Evolutionary conservation across 30 jellyfish, hydroid and myxozoan genomes (phyloP).

Genomic region (Aurelia sp.): DNA sequence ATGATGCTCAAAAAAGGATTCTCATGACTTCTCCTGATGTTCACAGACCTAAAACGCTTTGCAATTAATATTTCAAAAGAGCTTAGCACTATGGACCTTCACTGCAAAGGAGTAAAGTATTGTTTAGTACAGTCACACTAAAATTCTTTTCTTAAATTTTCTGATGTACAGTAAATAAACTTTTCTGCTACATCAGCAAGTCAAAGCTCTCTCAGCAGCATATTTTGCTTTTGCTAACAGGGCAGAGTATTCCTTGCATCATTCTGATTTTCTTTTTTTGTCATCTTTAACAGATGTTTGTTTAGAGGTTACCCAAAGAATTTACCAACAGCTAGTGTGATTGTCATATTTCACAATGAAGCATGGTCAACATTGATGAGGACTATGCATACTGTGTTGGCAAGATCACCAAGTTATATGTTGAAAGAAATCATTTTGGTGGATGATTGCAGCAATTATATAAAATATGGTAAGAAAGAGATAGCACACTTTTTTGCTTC

Average conservation of each 20-base stretch:
- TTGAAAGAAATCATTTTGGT: slow-evolving; percentile 87
- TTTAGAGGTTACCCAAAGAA: slow-evolving; percentile 69
- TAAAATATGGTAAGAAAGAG: slow-evolving; percentile 64
- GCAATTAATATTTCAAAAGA: too few relatives aligned
- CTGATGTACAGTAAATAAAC: too few relatives aligned
- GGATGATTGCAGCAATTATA: slow-evolving; percentile 91
- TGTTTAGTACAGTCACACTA: too few relatives aligned
- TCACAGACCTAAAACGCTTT: too few relatives aligned
- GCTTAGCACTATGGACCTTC: too few relatives aligned
- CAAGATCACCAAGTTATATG: slow-evolving; percentile 94
- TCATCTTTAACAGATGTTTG: slow-evolving; percentile 69
- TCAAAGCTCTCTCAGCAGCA: too few relatives aligned
- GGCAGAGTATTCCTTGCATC: neutral
- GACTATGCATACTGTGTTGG: slow-evolving; percentile 95
- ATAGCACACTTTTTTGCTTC: neutral
- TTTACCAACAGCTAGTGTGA: slow-evolving; percentile 96
- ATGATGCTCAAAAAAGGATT: too few relatives aligned
- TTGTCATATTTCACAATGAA: slow-evolving; percentile 95
- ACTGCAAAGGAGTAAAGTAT: too few relatives aligned
- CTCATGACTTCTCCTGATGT: too few relatives aligned
- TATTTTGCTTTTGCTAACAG: too few relatives aligned
- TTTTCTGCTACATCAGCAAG: too few relatives aligned
- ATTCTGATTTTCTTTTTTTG: neutral
- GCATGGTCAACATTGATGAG: slow-evolving; percentile 98
- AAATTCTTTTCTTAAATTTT: too few relatives aligned